Conservation (phyloP, 1,140 invertebrate species). For the Pomacea maculata region DNA sequence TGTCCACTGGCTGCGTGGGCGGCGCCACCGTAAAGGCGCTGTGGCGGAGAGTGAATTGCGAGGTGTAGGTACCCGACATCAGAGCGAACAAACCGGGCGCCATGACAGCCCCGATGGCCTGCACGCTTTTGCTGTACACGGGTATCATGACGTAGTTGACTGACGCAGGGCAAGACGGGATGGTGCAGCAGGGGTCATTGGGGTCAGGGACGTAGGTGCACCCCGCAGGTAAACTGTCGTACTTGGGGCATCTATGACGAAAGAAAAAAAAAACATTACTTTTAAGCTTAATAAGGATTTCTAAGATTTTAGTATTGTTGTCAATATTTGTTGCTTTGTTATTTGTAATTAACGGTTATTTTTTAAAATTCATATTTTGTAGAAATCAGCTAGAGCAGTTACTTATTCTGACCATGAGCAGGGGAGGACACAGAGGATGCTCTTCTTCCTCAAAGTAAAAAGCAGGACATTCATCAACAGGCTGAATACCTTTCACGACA, state of each 20-base stretch:
- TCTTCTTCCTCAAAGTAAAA: too few species aligned
- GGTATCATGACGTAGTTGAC: slow-evolving; percentile 34
- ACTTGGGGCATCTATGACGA: slow-evolving; percentile 38
- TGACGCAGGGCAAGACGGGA: slow-evolving; percentile 34
- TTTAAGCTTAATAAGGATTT: too few species aligned
- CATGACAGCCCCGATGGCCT: slow-evolving; percentile 40
- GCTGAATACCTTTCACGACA: slow-evolving; percentile 37
- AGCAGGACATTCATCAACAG: too few species aligned
- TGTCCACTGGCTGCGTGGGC: slow-evolving; percentile 17
- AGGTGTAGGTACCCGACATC: slow-evolving; percentile 31
- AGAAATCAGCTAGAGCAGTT: too few species aligned
- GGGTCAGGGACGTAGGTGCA: slow-evolving; percentile 35
- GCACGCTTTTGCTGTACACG: slow-evolving; percentile 31
- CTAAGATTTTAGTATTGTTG: too few species aligned
- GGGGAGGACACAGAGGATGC: too few species aligned
- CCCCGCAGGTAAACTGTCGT: slow-evolving; percentile 31
- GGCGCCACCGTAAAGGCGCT: slow-evolving; percentile 23
- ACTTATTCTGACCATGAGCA: too few species aligned
- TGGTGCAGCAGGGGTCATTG: slow-evolving; percentile 42
- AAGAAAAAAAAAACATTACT: too few species aligned
- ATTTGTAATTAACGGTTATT: too few species aligned
- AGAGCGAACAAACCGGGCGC: slow-evolving; percentile 34
- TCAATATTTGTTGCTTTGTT: too few species aligned
- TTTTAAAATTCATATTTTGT: too few species aligned
- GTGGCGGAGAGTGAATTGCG: slow-evolving; percentile 28